These are phyloP conservation scores for Metaphire vulgaris DNA, from an alignment of 1,140 invertebrate genomes.

Conservation along the genomic window DNA sequence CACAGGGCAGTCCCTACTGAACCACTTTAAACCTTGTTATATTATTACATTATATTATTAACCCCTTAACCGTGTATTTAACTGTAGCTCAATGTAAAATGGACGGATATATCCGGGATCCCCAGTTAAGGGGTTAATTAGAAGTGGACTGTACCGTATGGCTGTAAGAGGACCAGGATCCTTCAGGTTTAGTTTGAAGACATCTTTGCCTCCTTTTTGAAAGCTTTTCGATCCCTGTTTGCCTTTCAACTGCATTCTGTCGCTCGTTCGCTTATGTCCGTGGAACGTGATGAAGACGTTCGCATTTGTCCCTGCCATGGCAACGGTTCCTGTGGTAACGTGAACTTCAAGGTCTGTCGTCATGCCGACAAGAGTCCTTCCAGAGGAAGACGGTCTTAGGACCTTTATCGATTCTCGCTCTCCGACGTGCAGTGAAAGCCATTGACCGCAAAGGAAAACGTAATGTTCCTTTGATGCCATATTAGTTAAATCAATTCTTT, in stretches of 20 bases:
- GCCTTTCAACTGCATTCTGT: constrained; percentile 43
- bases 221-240: constrained; percentile 31
- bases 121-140: too few species aligned
- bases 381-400: constrained; percentile 43
- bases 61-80: too few species aligned
- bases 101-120: too few species aligned
- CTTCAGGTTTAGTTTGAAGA: constrained; percentile 43
- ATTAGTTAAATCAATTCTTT: constrained; percentile 48
- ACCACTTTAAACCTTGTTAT: too few species aligned
- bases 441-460: constrained; percentile 48
- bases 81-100: too few species aligned
- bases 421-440: constrained; percentile 47
- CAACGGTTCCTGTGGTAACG: constrained; percentile 48
- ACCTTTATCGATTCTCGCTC: constrained; percentile 44
- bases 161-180: constrained; percentile 51
- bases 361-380: too few species aligned
- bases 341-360: constrained; percentile 44
- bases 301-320: constrained; percentile 49
- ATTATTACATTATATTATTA: too few species aligned
- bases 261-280: constrained; percentile 47
- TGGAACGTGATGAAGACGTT: constrained; percentile 49
- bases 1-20: too few species aligned
- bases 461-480: constrained; percentile 28
- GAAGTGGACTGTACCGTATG: constrained; percentile 30
- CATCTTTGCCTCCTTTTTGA: constrained; percentile 33